Evolutionary conservation across 2,797 vertebrate species (phyloP).

Genomic region (Mallotus villosus): DNA sequence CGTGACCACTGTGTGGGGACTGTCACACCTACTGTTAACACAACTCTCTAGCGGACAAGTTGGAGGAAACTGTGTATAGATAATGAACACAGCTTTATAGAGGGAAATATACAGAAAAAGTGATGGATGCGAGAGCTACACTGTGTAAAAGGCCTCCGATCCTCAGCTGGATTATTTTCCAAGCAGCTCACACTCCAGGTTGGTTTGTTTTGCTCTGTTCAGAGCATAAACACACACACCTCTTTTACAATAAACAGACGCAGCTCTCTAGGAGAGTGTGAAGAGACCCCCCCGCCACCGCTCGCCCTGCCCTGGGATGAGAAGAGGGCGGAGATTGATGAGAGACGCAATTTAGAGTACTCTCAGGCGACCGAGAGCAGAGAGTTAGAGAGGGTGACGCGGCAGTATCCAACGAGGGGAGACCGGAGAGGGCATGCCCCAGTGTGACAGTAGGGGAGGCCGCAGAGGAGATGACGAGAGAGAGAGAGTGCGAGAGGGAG

Average conservation of each 20-base stretch:
- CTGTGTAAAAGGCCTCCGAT: slow-evolving; percentile 38
- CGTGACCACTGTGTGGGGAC: slow-evolving; percentile 11
- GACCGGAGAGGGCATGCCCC: too few species aligned
- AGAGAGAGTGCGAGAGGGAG: too few species aligned
- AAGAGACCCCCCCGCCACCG: too few species aligned
- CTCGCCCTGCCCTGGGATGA: too few species aligned
- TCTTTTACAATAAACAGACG: slow-evolving; percentile 68
- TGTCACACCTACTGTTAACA: slow-evolving; percentile 61
- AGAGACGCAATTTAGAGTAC: too few species aligned
- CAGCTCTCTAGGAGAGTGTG: slow-evolving; percentile 13
- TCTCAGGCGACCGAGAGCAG: too few species aligned
- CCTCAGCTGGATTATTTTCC: slow-evolving; percentile 55
- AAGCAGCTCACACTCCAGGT: slow-evolving; percentile 61
- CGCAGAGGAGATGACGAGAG: too few species aligned
- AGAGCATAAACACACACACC: slow-evolving; percentile 61
- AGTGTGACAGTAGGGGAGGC: too few species aligned
- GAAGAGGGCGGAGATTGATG: too few species aligned
- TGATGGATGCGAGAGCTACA: slow-evolving; percentile 24
- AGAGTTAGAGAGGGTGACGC: too few species aligned
- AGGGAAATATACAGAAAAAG: slow-evolving; percentile 26
- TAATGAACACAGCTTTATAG: slow-evolving; percentile 8
- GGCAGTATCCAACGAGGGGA: too few species aligned
- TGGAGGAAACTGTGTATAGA: slow-evolving; percentile 27
- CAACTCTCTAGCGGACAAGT: slow-evolving; percentile 31
- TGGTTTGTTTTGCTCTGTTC: slow-evolving; percentile 59